These are phyloP conservation scores for Microcebus ravelobensis DNA, from an alignment of 2,113 vertebrate genomes.

Conservation along the genomic window DNA sequence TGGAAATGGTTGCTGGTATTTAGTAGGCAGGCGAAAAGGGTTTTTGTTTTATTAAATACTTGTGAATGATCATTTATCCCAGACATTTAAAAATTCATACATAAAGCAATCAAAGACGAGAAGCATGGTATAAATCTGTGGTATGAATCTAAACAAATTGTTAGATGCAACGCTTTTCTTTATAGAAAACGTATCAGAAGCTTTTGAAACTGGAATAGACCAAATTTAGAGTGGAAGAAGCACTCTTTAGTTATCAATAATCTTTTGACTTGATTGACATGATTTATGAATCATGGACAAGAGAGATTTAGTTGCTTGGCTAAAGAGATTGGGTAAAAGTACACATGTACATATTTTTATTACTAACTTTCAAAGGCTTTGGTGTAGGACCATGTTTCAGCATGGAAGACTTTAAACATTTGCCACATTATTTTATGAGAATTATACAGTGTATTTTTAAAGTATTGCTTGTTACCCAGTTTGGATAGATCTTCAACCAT, in stretches of 20 bases:
- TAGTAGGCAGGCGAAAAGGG: neutral
- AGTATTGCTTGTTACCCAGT: neutral
- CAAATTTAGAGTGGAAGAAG: neutral
- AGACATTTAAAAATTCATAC: neutral
- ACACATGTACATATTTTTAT: neutral
- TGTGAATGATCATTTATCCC: neutral
- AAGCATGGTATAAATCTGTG: neutral
- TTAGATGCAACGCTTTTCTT: neutral
- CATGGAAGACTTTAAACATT: neutral
- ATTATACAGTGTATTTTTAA: neutral
- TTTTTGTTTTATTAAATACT: slow-evolving; percentile 31
- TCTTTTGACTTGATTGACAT: slow-evolving; percentile 10
- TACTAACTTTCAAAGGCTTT: neutral
- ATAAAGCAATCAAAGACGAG: neutral
- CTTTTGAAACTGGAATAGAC: neutral
- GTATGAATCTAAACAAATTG: neutral
- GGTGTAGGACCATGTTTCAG: neutral
- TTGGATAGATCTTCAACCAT: neutral
- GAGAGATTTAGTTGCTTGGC: slow-evolving; percentile 9
- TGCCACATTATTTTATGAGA: slow-evolving; percentile 1
- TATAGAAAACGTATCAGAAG: neutral
- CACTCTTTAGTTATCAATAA: neutral
- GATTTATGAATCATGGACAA: neutral
- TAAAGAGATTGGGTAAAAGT: neutral
- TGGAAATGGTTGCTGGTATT: neutral